Percentiles rank a stretch among this genome's conserved stretches.
phyloP scores from a whole-genome alignment of 2,113 vertebrate species.

The Mola mola region DNA sequence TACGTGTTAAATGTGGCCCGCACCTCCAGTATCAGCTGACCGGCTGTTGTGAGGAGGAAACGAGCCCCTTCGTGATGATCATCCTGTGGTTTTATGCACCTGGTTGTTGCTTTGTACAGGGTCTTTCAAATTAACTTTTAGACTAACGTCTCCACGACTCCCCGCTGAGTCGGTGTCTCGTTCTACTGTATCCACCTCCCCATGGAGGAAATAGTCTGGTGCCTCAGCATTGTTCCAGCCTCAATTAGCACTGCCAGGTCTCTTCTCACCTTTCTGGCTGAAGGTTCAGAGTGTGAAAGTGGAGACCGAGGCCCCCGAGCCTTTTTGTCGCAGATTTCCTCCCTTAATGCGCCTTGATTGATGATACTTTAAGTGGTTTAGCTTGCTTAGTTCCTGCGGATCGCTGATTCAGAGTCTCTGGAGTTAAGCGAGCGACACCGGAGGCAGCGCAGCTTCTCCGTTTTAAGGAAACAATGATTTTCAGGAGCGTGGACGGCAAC shows the following conservation, averaged over 20 bases:
- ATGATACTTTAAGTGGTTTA: constrained; percentile 59
- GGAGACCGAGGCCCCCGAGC: constrained; percentile 24
- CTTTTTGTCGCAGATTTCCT: constrained; percentile 20
- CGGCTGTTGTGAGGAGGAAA: constrained; percentile 68
- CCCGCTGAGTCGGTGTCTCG: constrained; percentile 22
- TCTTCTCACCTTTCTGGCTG: constrained; percentile 42
- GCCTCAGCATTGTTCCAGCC: constrained; percentile 33
- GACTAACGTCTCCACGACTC: constrained; percentile 46
- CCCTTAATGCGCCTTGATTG: constrained; percentile 47
- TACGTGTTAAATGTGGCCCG: constrained; percentile 30
- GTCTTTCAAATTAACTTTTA: constrained; percentile 65
- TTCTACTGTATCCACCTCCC: constrained; percentile 36
- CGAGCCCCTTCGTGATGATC: constrained; percentile 42
- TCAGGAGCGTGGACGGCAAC: constrained; percentile 7
- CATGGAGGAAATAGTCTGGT: constrained; percentile 39
- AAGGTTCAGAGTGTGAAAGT: constrained; percentile 26
- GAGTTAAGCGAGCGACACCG: constrained; percentile 15
- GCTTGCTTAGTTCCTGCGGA: constrained; percentile 28
- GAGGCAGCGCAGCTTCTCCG: background rate
- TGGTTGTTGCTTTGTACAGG: constrained; percentile 44
- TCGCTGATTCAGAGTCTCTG: constrained; percentile 16
- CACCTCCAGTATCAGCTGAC: constrained; percentile 48
- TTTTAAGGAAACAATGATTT: constrained; percentile 16
- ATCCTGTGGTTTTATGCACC: constrained; percentile 64
- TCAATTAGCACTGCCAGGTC: constrained; percentile 36